Evolutionary conservation across 2,797 vertebrate species (phyloP).

Genomic region (Tympanoctomys barrerae): DNA sequence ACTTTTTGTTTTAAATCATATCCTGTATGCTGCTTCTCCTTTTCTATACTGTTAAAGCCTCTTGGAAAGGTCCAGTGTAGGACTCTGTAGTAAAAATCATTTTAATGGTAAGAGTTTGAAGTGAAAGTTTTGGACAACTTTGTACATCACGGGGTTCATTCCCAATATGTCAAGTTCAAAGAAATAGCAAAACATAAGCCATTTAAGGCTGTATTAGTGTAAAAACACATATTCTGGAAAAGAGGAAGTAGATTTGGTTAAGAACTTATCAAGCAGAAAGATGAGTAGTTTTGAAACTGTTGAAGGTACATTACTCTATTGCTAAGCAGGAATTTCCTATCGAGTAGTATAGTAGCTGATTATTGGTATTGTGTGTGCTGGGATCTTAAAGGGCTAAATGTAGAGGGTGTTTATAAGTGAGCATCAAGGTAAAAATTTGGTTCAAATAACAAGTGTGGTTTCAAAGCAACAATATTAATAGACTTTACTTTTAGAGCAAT

Average conservation of each 20-base stretch:
- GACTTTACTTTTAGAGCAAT: background rate
- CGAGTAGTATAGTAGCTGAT: background rate
- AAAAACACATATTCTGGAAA: background rate
- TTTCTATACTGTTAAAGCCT: background rate
- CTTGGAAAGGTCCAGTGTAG: background rate
- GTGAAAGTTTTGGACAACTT: background rate
- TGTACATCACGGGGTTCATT: background rate
- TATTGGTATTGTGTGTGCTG: background rate
- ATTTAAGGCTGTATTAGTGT: too few relatives aligned
- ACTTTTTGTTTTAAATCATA: background rate
- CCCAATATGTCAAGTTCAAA: background rate
- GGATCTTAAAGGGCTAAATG: background rate
- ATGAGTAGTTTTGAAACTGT: background rate
- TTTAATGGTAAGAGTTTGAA: constrained; percentile 30
- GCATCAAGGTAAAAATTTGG: background rate
- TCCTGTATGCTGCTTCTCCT: background rate
- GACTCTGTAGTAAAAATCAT: background rate
- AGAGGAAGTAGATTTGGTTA: background rate
- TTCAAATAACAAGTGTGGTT: background rate
- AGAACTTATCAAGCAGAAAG: constrained; percentile 47
- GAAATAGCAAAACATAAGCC: background rate
- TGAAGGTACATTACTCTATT: background rate
- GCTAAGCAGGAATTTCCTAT: background rate
- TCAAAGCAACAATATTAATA: background rate
- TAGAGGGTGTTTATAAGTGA: background rate